Evolutionary conservation across 37 sponge, comb jelly and placozoan species (phyloP).

Genomic region (Tethya wilhelma): DNA sequence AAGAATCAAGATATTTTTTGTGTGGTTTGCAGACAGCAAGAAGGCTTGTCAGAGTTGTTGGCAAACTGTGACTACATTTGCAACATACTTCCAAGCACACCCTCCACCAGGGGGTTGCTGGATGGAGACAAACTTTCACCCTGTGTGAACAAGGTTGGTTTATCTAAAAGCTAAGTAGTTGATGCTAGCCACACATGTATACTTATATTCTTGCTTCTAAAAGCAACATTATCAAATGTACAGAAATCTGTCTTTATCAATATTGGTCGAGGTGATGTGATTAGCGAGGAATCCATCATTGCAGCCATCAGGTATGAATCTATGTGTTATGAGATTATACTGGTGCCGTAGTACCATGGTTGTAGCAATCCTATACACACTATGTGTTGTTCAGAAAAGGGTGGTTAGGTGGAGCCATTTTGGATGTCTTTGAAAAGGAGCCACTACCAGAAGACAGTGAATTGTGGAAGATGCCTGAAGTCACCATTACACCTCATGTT

Average conservation of each 20-base stretch:
- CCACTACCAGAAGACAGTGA: conserved; percentile 48
- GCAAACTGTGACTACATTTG: conserved; percentile 51
- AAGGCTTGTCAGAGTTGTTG: conserved; percentile 41
- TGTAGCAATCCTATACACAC: no score
- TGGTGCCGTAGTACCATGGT: neutral
- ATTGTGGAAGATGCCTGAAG: conserved; percentile 57
- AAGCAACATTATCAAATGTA: no score
- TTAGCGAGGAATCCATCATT: conserved; percentile 5
- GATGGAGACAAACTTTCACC: conserved; percentile 26
- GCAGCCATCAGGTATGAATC: no score
- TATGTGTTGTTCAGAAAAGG: no score
- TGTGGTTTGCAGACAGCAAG: conserved; percentile 4
- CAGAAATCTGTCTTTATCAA: no score
- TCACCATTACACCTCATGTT: no score
- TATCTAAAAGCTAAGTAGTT: no score
- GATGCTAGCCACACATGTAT: no score
- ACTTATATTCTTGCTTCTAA: no score
- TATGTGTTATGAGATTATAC: neutral
- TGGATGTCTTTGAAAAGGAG: conserved; percentile 62
- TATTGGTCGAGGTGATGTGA: no score
- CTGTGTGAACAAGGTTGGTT: conserved; percentile 60
- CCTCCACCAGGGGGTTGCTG: conserved; percentile 52
- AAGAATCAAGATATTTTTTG: neutral
- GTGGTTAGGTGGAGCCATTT: conserved; percentile 52
- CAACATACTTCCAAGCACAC: conserved; percentile 60